A percentile compares a stretch with the other conserved stretches of the same genome.
Evolutionary conservation across 2,113 vertebrate species (phyloP).

Genomic region (Corvus moneduloides): DNA sequence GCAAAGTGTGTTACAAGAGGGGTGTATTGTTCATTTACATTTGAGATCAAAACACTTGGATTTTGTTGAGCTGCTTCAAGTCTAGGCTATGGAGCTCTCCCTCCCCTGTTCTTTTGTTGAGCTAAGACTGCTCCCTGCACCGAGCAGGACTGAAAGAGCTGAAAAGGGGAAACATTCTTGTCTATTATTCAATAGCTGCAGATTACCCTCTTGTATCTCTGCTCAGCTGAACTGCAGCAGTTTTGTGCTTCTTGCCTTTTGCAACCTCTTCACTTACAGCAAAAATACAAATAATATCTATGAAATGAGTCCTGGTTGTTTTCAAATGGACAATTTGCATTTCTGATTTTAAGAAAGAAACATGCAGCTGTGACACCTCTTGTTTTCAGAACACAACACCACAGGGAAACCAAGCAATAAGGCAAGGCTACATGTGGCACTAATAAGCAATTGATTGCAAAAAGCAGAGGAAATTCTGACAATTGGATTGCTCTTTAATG

Average conservation of each 20-base stretch:
- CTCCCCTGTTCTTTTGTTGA: neutral
- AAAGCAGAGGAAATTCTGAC: constrained; percentile 29
- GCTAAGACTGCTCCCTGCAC: neutral
- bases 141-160: neutral
- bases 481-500: constrained; percentile 5
- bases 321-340: constrained; percentile 52
- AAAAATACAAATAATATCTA: constrained; percentile 44
- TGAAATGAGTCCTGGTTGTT: constrained; percentile 1
- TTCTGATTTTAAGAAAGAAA: constrained; percentile 47
- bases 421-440: neutral
- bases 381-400: constrained; percentile 55
- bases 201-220: neutral
- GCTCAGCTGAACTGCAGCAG: neutral
- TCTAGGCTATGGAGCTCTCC: neutral
- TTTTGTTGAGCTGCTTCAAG: neutral
- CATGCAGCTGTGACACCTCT: constrained; percentile 30
- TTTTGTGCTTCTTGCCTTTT: constrained; percentile 6
- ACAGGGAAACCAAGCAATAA: constrained; percentile 25
- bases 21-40: neutral
- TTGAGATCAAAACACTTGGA: neutral
- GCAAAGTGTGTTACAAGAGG: neutral
- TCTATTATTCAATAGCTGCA: constrained; percentile 36
- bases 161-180: neutral
- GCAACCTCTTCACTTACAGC: neutral
- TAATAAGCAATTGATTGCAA: constrained; percentile 55